Base-by-base conservation (phyloP, 64 coral and sea anemone species). In the Stylophora pistillata region DNA sequence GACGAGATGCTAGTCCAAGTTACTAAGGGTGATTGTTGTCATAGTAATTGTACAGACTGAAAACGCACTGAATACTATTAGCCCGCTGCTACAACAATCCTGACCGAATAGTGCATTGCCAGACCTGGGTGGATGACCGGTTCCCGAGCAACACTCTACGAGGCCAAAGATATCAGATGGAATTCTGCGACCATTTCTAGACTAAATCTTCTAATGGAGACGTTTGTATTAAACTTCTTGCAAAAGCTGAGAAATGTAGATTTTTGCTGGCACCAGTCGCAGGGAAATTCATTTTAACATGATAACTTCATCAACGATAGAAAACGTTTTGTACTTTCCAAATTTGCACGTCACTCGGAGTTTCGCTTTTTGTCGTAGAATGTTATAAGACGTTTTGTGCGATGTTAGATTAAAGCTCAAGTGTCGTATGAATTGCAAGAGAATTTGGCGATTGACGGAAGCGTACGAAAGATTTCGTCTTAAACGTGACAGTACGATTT, bases 1-100 rank as follows among this genome's bases (percentile, higher is more conserved):
- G 69, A 17, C 53, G 85, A 75, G 85, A 87, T 52, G 63, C 70
- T 63, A 87, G 85, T 75, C 85, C 85, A 0, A 87, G 70, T 52
- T 87, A 87, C 27, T 87, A 10, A 63, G 32, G 20, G n/a, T 64
- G 13, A 56, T 68, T n/a, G 64, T 25, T 25, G 12, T 68, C 64
- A 68, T 25, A 68, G 63, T 66, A n/a, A n/a, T 3, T 23, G 0
- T 12, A 68, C 12, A 12, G 21, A 47, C 37, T 7, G 37, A 47
- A 47, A 3, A 7, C 7, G 37, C 37, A 47, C 37, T 3, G 37
- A 47, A 47, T 47, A 4, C 37, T 47, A 7, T 47, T 7, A 47
- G 37, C 37, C 7, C 37, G 37, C 37, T 47, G 37, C 37, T 47
- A 47, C 37, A 47, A 47, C 37, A 47, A 47, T 47, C 37, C 37